Conservation (phyloP, 2,797 vertebrate genomes). For the Saxicola maurus region DNA sequence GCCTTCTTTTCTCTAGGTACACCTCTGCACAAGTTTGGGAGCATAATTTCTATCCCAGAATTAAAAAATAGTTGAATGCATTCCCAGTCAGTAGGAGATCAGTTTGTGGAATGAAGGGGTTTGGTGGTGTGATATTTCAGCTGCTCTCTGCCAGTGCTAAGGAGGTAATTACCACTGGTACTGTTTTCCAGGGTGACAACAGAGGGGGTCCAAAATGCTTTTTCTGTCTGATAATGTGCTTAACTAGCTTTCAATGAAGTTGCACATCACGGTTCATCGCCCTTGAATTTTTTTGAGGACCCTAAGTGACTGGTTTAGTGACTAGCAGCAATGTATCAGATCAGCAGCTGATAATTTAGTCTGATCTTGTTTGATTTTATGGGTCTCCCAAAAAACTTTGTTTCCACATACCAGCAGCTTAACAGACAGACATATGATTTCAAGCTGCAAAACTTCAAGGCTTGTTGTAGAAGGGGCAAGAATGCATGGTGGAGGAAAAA, state of each 20-base stretch:
- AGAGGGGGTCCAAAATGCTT: neutral
- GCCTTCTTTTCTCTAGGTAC: neutral
- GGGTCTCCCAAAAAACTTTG: conserved; percentile 54
- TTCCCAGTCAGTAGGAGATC: neutral
- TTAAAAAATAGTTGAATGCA: neutral
- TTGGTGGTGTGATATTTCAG: neutral
- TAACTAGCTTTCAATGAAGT: neutral
- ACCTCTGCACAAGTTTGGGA: neutral
- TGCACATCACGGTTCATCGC: conserved; percentile 11
- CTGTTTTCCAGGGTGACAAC: neutral
- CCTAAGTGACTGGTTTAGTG: conserved; percentile 11
- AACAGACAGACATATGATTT: conserved; percentile 46
- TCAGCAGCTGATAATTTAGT: conserved; percentile 48
- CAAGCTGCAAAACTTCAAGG: conserved; percentile 61
- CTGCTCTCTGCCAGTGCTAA: neutral
- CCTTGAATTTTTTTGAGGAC: conserved; percentile 9
- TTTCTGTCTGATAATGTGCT: conserved; percentile 3
- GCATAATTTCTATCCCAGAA: neutral
- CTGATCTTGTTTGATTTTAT: conserved; percentile 61
- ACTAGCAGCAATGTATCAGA: conserved; percentile 3
- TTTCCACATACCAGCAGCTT: conserved; percentile 63
- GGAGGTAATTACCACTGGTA: neutral
- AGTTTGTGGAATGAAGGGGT: neutral
- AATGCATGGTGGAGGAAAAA: conserved; percentile 52
- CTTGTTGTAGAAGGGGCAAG: conserved; percentile 61